Evolutionary conservation across 2,888 invertebrate species (phyloP), one percentile per base, ranked within the genome.

Genomic region (Lepetodrilus schrolli): DNA sequence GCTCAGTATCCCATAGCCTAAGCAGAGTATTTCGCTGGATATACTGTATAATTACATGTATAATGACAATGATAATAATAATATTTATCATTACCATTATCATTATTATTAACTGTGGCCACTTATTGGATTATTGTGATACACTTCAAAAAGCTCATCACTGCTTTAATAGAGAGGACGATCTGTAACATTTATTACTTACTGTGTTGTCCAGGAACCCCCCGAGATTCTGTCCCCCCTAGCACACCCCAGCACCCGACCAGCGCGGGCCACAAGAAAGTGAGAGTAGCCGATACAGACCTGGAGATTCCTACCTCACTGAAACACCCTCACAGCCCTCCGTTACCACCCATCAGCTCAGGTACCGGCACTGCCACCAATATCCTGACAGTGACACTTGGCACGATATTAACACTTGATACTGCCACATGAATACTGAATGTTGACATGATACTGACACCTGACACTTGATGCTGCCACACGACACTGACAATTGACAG

Each of bases 281-380:
- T 82, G 23, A 72, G 81, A 5, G 70, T 83, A 68, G 75, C 79
- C 1, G 76, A 80, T 2, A 77, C 78, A 5, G 77, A 77, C 10
- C 75, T 78, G 34, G 73, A 79, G 2, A 66, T 70, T 30, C 77
- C 82, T 13, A 30, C 72, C 8, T 72, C 77, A 10, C 78, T 80
- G 58, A 20, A 21, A 4, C 38, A 66, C 26, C 36, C 80, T 23
- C 72, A 76, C 8, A 77, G 78, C 17, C 78, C 81, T 13, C 82
- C 84, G 4, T 73, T 84, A 26, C 84, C 84, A 30, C 84, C 84
- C 3, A 84, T 82, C 72, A 76, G 78, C 5, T 65, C 70, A 21
- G 72, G 69, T 17, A 48, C 65, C 7, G 71, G 38, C 37, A 66
- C 72, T 30, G 66, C 21, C 21, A 21, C n/a, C 21, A 4, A 5